phyloP scores from a whole-genome alignment of 1,140 invertebrate genomes.

The Cydia pomonella region DNA sequence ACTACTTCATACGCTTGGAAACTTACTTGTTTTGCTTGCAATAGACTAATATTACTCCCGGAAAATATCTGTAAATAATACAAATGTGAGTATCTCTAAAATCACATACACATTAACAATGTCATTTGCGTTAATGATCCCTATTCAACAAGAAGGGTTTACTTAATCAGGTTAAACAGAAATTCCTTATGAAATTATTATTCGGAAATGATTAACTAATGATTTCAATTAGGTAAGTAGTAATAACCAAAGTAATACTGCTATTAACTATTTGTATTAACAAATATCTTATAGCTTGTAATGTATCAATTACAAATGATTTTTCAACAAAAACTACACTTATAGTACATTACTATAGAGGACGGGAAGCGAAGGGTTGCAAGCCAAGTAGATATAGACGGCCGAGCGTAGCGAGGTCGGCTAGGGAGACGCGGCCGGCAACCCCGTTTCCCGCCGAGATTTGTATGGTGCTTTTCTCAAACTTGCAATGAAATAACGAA shows the following conservation, averaged over 20 bases:
- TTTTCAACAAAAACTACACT: too few relatives aligned
- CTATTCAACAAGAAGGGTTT: not conserved
- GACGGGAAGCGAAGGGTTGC: too few relatives aligned
- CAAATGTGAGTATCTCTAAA: conserved; percentile 8
- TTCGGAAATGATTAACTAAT: not conserved
- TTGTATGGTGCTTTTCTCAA: too few relatives aligned
- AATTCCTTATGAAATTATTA: not conserved
- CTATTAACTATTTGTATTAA: too few relatives aligned
- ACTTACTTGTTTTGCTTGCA: conserved; percentile 83
- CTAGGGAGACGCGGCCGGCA: too few relatives aligned
- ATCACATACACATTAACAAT: not conserved
- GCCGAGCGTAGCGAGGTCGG: too few relatives aligned
- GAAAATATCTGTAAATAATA: conserved; percentile 86
- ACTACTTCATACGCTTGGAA: conserved; percentile 97
- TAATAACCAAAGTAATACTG: not conserved
- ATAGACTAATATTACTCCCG: conserved; percentile 96
- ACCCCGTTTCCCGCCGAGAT: too few relatives aligned
- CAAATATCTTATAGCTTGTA: too few relatives aligned
- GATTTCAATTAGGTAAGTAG: not conserved
- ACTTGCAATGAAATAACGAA: too few relatives aligned
- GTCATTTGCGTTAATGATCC: not conserved
- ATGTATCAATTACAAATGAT: too few relatives aligned
- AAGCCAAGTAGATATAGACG: too few relatives aligned
- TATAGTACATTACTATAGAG: too few relatives aligned
- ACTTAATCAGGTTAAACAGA: not conserved